Conservation (phyloP, 2,888 invertebrate genomes). For the Agrochola lota region DNA sequence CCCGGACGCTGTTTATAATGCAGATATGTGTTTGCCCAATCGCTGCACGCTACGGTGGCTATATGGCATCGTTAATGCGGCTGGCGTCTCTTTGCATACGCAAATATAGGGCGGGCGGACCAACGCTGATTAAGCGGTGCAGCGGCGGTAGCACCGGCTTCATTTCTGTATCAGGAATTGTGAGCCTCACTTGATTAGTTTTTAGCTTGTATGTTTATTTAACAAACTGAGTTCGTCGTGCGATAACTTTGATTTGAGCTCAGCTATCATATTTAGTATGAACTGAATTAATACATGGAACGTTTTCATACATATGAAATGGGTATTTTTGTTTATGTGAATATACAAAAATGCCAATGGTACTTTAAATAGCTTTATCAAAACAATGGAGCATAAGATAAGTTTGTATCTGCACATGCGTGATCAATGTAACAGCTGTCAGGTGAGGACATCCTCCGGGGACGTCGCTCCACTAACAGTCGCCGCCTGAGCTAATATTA, state of each 20-base stretch:
- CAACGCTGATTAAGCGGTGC: conserved; percentile 90
- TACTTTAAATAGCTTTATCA: neutral
- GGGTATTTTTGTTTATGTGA: neutral
- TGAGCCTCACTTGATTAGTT: conserved; percentile 84
- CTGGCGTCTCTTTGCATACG: conserved; percentile 90
- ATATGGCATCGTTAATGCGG: conserved; percentile 91
- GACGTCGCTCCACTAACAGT: conserved; percentile 33
- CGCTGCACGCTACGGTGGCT: conserved; percentile 90
- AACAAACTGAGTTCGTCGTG: conserved; percentile 47
- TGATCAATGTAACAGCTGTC: conserved; percentile 43
- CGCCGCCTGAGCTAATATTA: conserved; percentile 76
- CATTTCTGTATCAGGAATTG: conserved; percentile 84
- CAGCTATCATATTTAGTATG: neutral
- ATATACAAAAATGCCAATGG: conserved; percentile 4
- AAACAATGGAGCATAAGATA: neutral
- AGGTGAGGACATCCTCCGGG: conserved; percentile 34
- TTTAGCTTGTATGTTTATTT: conserved; percentile 71
- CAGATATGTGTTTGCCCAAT: conserved; percentile 91
- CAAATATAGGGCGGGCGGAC: conserved; percentile 90
- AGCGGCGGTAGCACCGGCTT: conserved; percentile 83
- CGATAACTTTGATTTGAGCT: conserved; percentile 22
- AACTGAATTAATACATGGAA: neutral
- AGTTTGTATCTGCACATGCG: conserved; percentile 22
- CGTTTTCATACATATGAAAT: neutral
- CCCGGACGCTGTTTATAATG: conserved; percentile 90